Evolutionary conservation across 30 jellyfish, hydroid and myxozoan genomes (phyloP).

Genomic region (Turritopsis rubra): DNA sequence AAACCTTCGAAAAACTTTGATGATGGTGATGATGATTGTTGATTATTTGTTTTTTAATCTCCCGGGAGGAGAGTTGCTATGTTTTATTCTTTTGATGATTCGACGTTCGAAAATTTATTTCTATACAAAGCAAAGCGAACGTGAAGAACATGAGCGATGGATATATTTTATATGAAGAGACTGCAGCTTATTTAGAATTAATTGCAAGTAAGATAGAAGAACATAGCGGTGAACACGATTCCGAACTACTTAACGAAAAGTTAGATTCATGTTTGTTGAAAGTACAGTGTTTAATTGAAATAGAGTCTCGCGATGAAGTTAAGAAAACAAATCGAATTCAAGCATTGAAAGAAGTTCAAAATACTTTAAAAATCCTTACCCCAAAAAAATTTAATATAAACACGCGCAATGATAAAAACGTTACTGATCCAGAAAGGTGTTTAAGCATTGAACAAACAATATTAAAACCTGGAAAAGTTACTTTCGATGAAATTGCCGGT

Average conservation of each 20-base stretch:
- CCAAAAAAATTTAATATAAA: background rate
- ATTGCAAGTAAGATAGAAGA: background rate
- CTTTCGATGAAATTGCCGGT: conserved; percentile 86
- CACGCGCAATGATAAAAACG: background rate
- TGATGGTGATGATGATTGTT: no score
- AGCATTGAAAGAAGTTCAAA: conserved; percentile 5
- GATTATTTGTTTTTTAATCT: no score
- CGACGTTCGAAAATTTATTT: background rate
- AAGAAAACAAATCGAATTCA: background rate
- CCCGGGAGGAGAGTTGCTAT: background rate
- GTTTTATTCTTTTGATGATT: background rate
- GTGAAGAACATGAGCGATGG: background rate
- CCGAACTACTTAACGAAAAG: background rate
- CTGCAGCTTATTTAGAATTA: conserved; percentile 21
- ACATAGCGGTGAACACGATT: background rate
- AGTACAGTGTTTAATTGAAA: conserved; percentile 21
- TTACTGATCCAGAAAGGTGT: conserved; percentile 31
- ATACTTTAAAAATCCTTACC: background rate
- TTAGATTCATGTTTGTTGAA: conserved; percentile 19
- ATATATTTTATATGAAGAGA: background rate
- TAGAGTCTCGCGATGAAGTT: conserved; percentile 6
- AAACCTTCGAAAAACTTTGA: no score
- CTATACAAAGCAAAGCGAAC: background rate
- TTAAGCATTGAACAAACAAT: conserved; percentile 67
- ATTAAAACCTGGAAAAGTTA: conserved; percentile 54